These are phyloP conservation scores for Drosophila yakuba DNA, from an alignment of 1,140 invertebrate genomes.

Conservation along the genomic window DNA sequence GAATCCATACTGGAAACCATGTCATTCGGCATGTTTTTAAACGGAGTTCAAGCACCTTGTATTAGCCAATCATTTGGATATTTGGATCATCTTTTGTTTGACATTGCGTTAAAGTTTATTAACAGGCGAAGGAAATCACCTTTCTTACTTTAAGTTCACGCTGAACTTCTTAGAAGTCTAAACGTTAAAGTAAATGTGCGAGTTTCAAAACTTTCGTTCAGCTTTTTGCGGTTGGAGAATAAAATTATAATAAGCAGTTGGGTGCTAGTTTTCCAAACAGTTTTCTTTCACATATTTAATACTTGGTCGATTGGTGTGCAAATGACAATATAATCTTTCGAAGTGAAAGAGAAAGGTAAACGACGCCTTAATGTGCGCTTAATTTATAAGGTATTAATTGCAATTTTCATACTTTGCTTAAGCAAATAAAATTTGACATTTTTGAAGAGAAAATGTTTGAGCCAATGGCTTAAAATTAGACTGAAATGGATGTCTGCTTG, in stretches of 20 bases:
- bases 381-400: no score
- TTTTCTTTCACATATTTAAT: background rate
- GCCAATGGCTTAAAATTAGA: background rate
- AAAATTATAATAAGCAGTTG: background rate
- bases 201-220: background rate
- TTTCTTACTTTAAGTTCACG: background rate
- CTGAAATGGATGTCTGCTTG: background rate
- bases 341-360: slow-evolving; percentile 3
- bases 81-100: no score
- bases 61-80: no score
- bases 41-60: no score
- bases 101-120: background rate
- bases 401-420: no score
- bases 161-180: background rate
- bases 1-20: background rate
- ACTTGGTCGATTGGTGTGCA: background rate
- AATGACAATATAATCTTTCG: background rate
- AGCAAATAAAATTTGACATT: background rate
- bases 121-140: background rate
- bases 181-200: background rate
- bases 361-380: background rate
- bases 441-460: background rate
- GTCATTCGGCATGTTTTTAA: no score
- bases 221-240: background rate
- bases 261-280: background rate